These are phyloP conservation scores for Stenoptilia bipunctidactyla DNA, from an alignment of 2,888 invertebrate genomes.

Conservation along the genomic window DNA sequence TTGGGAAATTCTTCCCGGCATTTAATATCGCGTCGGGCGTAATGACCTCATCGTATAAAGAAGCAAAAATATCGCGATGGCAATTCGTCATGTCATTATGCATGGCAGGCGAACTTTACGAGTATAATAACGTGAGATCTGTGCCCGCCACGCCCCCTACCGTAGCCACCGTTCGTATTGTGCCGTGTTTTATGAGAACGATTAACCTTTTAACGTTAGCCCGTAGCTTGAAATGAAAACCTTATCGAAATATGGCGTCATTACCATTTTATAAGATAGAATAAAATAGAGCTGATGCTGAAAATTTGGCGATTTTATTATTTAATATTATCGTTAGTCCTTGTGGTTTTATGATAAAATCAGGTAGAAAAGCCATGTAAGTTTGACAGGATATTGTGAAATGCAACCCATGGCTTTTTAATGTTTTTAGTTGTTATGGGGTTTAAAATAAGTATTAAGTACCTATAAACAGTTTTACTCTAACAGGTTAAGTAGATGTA, in stretches of 20 bases:
- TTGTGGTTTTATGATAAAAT: too few relatives aligned
- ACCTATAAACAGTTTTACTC: too few relatives aligned
- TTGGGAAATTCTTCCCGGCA: slow-evolving; percentile 27
- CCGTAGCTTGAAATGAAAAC: slow-evolving; percentile 41
- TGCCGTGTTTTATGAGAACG: slow-evolving; percentile 65
- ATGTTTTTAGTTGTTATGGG: too few relatives aligned
- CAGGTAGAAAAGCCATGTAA: too few relatives aligned
- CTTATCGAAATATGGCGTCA: slow-evolving; percentile 22
- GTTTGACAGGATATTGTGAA: too few relatives aligned
- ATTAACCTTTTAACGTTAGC: slow-evolving; percentile 66
- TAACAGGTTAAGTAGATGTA: too few relatives aligned
- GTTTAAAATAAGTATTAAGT: too few relatives aligned
- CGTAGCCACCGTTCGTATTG: slow-evolving; percentile 62
- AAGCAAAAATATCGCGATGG: slow-evolving; percentile 64
- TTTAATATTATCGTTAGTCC: too few relatives aligned
- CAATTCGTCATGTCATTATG: slow-evolving; percentile 71
- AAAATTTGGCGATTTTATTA: too few relatives aligned
- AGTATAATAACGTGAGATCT: slow-evolving; percentile 69
- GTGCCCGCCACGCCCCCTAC: slow-evolving; percentile 58
- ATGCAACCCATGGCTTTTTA: too few relatives aligned
- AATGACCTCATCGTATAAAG: slow-evolving; percentile 62
- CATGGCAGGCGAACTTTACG: slow-evolving; percentile 69
- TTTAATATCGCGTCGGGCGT: slow-evolving; percentile 41
- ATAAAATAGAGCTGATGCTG: not conserved
- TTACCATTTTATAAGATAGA: slow-evolving; percentile 1